Percentiles rank a stretch among this genome's conserved stretches.
phyloP scores from a whole-genome alignment of 2,797 vertebrate species.

The Spea hammondii region DNA sequence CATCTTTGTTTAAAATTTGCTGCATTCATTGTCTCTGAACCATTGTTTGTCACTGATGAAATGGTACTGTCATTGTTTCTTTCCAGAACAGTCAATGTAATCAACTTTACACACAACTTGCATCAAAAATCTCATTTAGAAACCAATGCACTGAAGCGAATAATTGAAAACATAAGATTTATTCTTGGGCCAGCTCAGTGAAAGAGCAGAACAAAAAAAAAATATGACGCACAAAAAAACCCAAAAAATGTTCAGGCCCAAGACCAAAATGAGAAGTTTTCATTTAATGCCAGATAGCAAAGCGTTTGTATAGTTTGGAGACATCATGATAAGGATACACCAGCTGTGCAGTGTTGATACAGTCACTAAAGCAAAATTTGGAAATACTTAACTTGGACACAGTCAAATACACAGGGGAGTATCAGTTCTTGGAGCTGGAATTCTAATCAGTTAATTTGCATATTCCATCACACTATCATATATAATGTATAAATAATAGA shows the following conservation, averaged over 20 bases:
- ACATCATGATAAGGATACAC: slow-evolving; percentile 11
- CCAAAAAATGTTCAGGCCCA: slow-evolving; percentile 12
- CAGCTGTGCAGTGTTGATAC: slow-evolving; percentile 8
- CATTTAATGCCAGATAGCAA: slow-evolving; percentile 13
- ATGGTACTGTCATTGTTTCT: slow-evolving; percentile 48
- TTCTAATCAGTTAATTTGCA: too few species aligned
- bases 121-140: slow-evolving; percentile 52
- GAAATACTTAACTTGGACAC: too few species aligned
- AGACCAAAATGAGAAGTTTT: slow-evolving; percentile 34
- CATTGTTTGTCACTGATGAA: slow-evolving; percentile 39
- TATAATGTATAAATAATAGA: too few species aligned
- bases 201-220: slow-evolving; percentile 16
- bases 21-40: slow-evolving; percentile 35
- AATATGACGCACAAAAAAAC: slow-evolving; percentile 6
- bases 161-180: slow-evolving; percentile 53
- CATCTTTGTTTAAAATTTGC: slow-evolving; percentile 44
- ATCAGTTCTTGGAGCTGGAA: too few species aligned
- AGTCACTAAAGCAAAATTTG: too few species aligned
- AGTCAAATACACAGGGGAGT: too few species aligned
- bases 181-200: slow-evolving; percentile 31
- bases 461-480: too few species aligned
- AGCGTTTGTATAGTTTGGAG: slow-evolving; percentile 24
- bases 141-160: slow-evolving; percentile 47
- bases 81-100: slow-evolving; percentile 49
- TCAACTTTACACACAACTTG: slow-evolving; percentile 52